Evolutionary conservation across 1,140 invertebrate species (phyloP).

Genomic region (Acromyrmex heyeri): DNA sequence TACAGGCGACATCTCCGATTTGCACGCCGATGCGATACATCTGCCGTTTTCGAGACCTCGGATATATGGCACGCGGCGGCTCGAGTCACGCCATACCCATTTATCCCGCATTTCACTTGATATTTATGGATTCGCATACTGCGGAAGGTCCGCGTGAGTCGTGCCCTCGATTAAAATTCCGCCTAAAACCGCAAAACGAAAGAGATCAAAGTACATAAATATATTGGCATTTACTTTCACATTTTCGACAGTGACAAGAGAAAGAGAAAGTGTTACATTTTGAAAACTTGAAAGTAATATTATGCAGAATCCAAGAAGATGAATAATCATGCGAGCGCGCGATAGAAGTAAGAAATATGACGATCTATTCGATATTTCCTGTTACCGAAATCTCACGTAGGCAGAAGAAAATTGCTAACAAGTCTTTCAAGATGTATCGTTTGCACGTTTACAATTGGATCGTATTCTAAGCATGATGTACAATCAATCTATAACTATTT

Average conservation of each 20-base stretch:
- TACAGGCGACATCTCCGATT: slow-evolving; percentile 17
- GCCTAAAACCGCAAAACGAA: slow-evolving; percentile 23
- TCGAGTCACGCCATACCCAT: slow-evolving; percentile 33
- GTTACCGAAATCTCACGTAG: slow-evolving; percentile 34
- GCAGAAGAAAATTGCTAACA: slow-evolving; percentile 21
- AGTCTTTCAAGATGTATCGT: slow-evolving; percentile 35
- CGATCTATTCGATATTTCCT: slow-evolving; percentile 46
- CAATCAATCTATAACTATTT: slow-evolving; percentile 28
- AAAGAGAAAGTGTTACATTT: slow-evolving; percentile 33
- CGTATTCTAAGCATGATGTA: slow-evolving; percentile 24
- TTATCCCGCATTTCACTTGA: slow-evolving; percentile 46
- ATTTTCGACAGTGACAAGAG: slow-evolving; percentile 19
- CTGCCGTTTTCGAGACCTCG: slow-evolving; percentile 27
- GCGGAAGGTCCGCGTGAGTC: not conserved
- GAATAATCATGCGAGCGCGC: slow-evolving; percentile 35
- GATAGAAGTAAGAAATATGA: slow-evolving; percentile 44
- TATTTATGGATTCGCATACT: slow-evolving; percentile 40
- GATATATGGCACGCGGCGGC: not conserved
- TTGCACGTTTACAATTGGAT: slow-evolving; percentile 24
- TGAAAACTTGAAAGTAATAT: slow-evolving; percentile 43
- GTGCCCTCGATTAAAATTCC: slow-evolving; percentile 36
- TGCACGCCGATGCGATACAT: slow-evolving; percentile 27
- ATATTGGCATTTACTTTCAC: slow-evolving; percentile 45
- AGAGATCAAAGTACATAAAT: not conserved
- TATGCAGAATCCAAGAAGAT: not conserved